Percentiles rank a stretch among this genome's conserved stretches.
Conservation (phyloP, 1,140 invertebrate species). For the Mycetomoellerius zeteki region DNA sequence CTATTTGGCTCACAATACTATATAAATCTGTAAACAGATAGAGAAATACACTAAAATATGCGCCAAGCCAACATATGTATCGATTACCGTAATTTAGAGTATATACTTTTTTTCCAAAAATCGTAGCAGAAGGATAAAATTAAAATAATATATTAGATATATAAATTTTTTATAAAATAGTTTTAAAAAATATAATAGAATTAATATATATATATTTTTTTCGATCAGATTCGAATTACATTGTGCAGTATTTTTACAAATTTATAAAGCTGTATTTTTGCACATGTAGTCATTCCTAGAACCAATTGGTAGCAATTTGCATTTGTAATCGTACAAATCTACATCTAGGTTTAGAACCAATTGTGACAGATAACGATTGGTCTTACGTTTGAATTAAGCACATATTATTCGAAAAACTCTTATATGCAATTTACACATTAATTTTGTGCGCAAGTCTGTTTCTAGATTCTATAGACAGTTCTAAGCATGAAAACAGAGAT, state of each 20-base stretch:
- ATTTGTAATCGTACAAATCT: constrained; percentile 1
- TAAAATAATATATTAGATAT: background rate
- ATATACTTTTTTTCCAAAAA: background rate
- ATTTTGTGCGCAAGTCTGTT: constrained; percentile 17
- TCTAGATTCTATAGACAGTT: constrained; percentile 42
- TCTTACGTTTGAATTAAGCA: background rate
- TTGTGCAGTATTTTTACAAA: background rate
- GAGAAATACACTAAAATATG: constrained; percentile 35
- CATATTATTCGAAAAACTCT: constrained; percentile 7
- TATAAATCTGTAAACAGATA: constrained; percentile 21
- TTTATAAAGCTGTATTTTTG: constrained; percentile 15
- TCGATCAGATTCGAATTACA: background rate
- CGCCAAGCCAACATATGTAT: background rate
- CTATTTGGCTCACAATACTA: background rate
- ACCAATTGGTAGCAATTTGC: background rate
- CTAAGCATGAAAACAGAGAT: constrained; percentile 13
- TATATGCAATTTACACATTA: constrained; percentile 28
- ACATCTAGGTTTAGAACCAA: background rate
- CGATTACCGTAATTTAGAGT: background rate
- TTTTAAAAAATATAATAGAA: background rate
- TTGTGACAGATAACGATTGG: background rate
- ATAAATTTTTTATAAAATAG: background rate
- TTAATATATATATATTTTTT: background rate
- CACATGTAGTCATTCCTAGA: background rate
- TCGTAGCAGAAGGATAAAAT: background rate